A percentile compares a stretch with the other conserved stretches of the same genome.
Evolutionary conservation across 1,140 invertebrate genomes (phyloP).

Genomic region (Globodera rostochiensis): DNA sequence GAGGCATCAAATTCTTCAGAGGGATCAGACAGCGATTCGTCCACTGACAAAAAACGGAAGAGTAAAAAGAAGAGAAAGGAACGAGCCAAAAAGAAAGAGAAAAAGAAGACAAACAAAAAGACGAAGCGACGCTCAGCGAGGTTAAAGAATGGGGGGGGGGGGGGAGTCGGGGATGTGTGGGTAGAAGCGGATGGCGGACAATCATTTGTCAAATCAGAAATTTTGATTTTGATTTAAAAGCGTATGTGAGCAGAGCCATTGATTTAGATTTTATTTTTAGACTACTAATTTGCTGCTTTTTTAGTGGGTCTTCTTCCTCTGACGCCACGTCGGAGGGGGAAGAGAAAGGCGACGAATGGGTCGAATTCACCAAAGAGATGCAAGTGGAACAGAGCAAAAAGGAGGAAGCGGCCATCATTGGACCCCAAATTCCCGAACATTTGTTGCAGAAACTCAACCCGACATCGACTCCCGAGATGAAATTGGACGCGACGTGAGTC

Average conservation of each 20-base stretch:
- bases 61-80: conserved; percentile 44
- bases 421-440: conserved; percentile 62
- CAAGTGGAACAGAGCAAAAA: conserved; percentile 43
- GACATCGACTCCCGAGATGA: conserved; percentile 30
- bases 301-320: conserved; percentile 27
- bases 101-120: conserved; percentile 46
- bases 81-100: conserved; percentile 55
- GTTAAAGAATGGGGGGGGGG: conserved; percentile 12
- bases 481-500: conserved; percentile 51
- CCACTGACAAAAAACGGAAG: conserved; percentile 35
- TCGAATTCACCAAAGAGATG: conserved; percentile 58
- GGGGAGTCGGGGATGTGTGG: no score
- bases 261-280: no score
- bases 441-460: conserved; percentile 42
- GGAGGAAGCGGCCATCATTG: conserved; percentile 56
- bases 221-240: no score
- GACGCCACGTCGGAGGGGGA: conserved; percentile 17
- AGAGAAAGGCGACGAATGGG: conserved; percentile 56
- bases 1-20: neutral
- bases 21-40: conserved; percentile 29
- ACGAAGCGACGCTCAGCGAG: conserved; percentile 31
- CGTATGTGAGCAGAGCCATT: no score
- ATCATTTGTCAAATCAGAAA: no score
- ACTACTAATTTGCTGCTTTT: neutral
- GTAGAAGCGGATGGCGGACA: no score